phyloP scores from a whole-genome alignment of 2,888 invertebrate species.

The Sthenelais limicola region DNA sequence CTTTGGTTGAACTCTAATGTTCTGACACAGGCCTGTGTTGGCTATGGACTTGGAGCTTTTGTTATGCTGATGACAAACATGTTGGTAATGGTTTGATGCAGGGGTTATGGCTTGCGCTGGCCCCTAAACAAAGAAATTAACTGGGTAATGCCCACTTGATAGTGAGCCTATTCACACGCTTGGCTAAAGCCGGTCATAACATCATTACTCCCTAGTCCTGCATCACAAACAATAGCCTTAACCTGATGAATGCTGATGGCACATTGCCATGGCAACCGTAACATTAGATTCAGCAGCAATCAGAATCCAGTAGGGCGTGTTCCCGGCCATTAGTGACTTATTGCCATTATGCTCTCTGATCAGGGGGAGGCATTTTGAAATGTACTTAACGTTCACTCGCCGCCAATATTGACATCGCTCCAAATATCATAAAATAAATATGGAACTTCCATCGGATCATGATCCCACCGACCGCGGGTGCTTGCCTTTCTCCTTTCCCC shows the following conservation, averaged over 20 bases:
- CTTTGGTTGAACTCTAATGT: too few relatives aligned
- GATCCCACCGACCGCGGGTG: too few relatives aligned
- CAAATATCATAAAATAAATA: too few relatives aligned
- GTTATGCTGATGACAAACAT: slow-evolving; percentile 11
- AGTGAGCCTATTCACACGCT: slow-evolving; percentile 27
- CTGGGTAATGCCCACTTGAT: slow-evolving; percentile 36
- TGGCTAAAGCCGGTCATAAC: slow-evolving; percentile 14
- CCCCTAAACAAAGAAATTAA: slow-evolving; percentile 36
- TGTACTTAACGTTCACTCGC: too few relatives aligned
- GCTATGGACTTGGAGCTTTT: too few relatives aligned
- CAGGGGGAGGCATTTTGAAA: too few relatives aligned
- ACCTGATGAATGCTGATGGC: slow-evolving; percentile 34
- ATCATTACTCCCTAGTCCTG: slow-evolving; percentile 7
- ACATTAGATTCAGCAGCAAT: slow-evolving; percentile 35
- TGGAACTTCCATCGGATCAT: too few relatives aligned
- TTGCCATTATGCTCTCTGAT: too few relatives aligned
- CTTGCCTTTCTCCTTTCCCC: too few relatives aligned
- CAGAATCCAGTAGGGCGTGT: slow-evolving; percentile 7
- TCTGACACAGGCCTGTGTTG: too few relatives aligned
- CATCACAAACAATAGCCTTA: slow-evolving; percentile 31
- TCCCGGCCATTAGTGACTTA: neutral
- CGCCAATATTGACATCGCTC: too few relatives aligned
- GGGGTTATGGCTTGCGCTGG: slow-evolving; percentile 29
- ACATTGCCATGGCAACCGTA: slow-evolving; percentile 34
- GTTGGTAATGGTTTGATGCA: too few relatives aligned